Conservation (phyloP, 2,797 vertebrate species). For the Ctenochaetus hawaiiensis region DNA sequence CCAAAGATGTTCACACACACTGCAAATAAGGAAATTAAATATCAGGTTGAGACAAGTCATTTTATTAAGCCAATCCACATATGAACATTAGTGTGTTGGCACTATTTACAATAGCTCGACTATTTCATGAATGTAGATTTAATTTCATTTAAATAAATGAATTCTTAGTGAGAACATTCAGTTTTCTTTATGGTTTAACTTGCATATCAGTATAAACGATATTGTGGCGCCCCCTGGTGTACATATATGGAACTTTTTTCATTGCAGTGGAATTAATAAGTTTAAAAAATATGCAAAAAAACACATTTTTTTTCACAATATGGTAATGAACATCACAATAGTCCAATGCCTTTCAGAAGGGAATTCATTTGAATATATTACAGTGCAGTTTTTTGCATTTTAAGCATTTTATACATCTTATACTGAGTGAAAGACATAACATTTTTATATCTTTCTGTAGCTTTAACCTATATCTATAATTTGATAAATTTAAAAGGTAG, state of each 20-base stretch:
- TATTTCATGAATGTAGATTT: neutral
- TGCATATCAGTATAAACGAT: neutral
- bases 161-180: neutral
- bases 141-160: neutral
- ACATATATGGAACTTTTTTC: too few species aligned
- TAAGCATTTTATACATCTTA: too few species aligned
- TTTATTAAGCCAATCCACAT: neutral
- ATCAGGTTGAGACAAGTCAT: neutral
- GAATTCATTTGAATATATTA: neutral
- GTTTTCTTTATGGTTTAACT: neutral
- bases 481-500: neutral
- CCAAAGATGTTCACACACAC: neutral
- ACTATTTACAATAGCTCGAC: neutral
- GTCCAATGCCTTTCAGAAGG: neutral
- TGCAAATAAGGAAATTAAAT: neutral
- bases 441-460: neutral
- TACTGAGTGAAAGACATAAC: neutral
- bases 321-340: neutral
- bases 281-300: neutral
- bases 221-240: constrained; percentile 63
- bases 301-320: neutral
- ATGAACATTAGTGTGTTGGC: neutral
- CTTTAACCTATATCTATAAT: neutral
- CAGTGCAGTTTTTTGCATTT: neutral
- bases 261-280: neutral